These are phyloP conservation scores for Cephus pulcher DNA, from an alignment of 2,888 invertebrate genomes.

Conservation along the genomic window DNA sequence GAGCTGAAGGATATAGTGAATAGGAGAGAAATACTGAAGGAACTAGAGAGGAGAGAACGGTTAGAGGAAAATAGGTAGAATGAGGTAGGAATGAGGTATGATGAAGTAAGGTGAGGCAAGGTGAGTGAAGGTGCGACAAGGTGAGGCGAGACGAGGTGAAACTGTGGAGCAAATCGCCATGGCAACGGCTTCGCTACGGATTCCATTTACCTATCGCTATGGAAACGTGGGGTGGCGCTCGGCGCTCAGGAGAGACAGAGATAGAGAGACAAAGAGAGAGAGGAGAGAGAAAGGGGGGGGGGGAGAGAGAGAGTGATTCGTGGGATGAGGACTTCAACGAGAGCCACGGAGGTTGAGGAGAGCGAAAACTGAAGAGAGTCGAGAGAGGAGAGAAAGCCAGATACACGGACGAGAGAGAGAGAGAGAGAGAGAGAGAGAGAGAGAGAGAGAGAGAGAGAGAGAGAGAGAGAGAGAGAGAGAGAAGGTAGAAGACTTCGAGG, in stretches of 20 bases:
- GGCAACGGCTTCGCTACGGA: slow-evolving; percentile 65
- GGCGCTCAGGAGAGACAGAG: slow-evolving; percentile 48
- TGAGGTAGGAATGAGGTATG: slow-evolving; percentile 29
- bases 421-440: slow-evolving; percentile 14
- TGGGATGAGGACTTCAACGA: background rate
- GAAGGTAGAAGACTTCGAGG: slow-evolving; percentile 26
- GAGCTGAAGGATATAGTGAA: slow-evolving; percentile 24
- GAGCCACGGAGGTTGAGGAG: slow-evolving; percentile 17
- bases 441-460: slow-evolving; percentile 22
- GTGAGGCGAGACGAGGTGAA: slow-evolving; percentile 37
- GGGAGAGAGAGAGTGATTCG: slow-evolving; percentile 17
- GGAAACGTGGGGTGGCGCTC: slow-evolving; percentile 64
- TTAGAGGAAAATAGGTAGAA: slow-evolving; percentile 37
- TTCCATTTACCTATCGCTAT: slow-evolving; percentile 66
- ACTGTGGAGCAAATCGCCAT: slow-evolving; percentile 61
- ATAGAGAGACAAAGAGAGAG: slow-evolving; percentile 32
- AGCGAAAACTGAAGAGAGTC: slow-evolving; percentile 28
- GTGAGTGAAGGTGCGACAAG: slow-evolving; percentile 18
- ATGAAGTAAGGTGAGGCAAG: background rate
- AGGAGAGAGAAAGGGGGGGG: slow-evolving; percentile 26
- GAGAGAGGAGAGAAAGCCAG: slow-evolving; percentile 26
- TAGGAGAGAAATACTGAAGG: slow-evolving; percentile 20
- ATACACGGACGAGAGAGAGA: slow-evolving; percentile 13
- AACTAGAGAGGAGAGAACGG: slow-evolving; percentile 19
- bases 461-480: slow-evolving; percentile 21